Base-by-base conservation (phyloP, 2,888 invertebrate genomes). In the Laspeyria flexula region DNA sequence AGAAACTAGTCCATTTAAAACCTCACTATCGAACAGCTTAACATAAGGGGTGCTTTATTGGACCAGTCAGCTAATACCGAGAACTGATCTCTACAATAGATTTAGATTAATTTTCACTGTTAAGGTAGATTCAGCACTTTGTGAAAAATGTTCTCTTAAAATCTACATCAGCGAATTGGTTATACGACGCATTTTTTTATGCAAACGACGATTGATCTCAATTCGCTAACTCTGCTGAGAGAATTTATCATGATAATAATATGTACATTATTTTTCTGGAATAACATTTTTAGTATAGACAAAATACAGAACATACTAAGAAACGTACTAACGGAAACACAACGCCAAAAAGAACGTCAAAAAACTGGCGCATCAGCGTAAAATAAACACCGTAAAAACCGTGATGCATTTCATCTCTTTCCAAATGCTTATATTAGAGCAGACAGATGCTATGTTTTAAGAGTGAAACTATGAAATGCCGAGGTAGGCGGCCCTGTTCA, bases 401-500 rank as follows among this genome's bases (percentile, higher is more conserved):
- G 25, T 6, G 25, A 6, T 9, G 12, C 9, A 33, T 46, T 37
- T 39, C 34, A 37, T 47, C 50, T 47, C 21, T 27, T 10, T 46
- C 45, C 27, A 29, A 45, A 31, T 4, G 0, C 29, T 0, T 29
- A 39, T 7, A 21, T 44, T 39, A 46, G 48, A 48, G 30, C 5
- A 45, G 16, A 37, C 5, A 27, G 27, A 4, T 12, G 41, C 35
- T 41, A 21, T 43, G 12, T 38, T 54, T 43, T 50, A 23, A 31
- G 38, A 55, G 39, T 13, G 55, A 65, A 54, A 49, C 43, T 39
- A 42, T 45, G 54, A 63, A 49, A 56, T 60, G 45, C 30, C 30
- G 41, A 60, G 46, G 50, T 58, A 64, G 42, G 30, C 64, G 58
- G 51, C 58, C 46, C 49, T 64, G 57, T 61, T 59, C 55, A 46